phyloP scores from a whole-genome alignment of 2,113 vertebrate genomes.

The Halcyon malimbica region DNA sequence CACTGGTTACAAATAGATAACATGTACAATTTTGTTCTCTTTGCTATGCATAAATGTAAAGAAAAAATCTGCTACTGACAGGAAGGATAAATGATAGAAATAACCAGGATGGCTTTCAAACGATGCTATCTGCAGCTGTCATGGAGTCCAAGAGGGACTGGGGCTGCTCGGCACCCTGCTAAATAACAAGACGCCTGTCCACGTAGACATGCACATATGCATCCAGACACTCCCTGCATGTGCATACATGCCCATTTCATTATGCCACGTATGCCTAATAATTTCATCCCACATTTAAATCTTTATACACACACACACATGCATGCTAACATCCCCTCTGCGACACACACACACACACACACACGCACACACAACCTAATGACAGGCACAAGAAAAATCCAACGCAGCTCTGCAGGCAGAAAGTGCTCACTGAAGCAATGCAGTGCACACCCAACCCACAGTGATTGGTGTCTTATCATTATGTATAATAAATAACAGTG shows the following conservation, averaged over 20 bases:
- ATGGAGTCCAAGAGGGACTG: conserved; percentile 2
- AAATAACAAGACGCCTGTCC: not conserved
- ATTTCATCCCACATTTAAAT: not conserved
- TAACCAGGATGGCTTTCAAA: conserved; percentile 16
- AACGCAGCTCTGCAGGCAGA: conserved; percentile 5
- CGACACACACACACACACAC: not conserved
- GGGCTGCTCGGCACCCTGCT: not conserved
- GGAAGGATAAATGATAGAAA: not conserved
- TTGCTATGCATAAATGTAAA: not conserved
- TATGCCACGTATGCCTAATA: not conserved
- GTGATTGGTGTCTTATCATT: not conserved
- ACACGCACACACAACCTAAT: not conserved
- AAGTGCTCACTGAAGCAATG: conserved; percentile 30
- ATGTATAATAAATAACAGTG: conserved; percentile 24
- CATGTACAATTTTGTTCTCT: not conserved
- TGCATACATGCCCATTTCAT: not conserved
- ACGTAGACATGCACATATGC: not conserved
- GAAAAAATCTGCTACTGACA: not conserved
- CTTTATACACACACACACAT: not conserved
- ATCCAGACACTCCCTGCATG: not conserved
- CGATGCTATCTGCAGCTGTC: conserved; percentile 11
- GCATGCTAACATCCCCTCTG: not conserved
- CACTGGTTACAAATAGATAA: not conserved
- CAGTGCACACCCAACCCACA: conserved; percentile 45
- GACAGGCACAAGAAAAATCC: conserved; percentile 32